phyloP scores from a whole-genome alignment of 2,888 invertebrate species.

The Aricia artaxerxes region DNA sequence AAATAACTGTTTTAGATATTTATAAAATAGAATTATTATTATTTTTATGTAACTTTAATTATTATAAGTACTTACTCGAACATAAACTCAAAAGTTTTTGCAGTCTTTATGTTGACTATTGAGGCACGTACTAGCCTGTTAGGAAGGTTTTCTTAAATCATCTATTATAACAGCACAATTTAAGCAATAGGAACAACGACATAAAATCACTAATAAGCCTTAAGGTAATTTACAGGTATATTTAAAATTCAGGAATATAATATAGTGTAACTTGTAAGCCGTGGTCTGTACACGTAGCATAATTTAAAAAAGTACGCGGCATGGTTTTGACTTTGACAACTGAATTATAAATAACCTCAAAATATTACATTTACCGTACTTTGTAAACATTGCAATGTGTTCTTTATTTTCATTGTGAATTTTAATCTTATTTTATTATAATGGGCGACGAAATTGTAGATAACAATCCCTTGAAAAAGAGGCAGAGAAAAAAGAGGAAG shows the following conservation, averaged over 20 bases:
- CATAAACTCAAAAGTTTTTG: too few species aligned
- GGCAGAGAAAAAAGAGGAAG: slow-evolving; percentile 82
- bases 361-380: background rate
- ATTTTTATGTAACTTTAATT: too few species aligned
- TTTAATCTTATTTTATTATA: slow-evolving; percentile 39
- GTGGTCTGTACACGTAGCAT: background rate
- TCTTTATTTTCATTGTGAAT: background rate
- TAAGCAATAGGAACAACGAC: too few species aligned
- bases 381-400: slow-evolving; percentile 15
- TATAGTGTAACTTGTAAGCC: background rate
- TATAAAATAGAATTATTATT: too few species aligned
- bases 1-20: background rate
- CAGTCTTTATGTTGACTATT: too few species aligned
- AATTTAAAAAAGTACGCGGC: background rate
- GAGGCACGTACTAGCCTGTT: too few species aligned
- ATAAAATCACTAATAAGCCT: too few species aligned
- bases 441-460: slow-evolving; percentile 58
- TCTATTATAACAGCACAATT: too few species aligned
- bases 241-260: too few species aligned
- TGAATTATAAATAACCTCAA: background rate
- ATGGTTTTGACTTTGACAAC: slow-evolving; percentile 22
- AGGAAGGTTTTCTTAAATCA: too few species aligned
- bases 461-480: slow-evolving; percentile 59
- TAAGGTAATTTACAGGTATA: too few species aligned
- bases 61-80: too few species aligned